These are phyloP conservation scores for Tetraneura akinire DNA, from an alignment of 1,140 invertebrate species.

Conservation along the genomic window DNA sequence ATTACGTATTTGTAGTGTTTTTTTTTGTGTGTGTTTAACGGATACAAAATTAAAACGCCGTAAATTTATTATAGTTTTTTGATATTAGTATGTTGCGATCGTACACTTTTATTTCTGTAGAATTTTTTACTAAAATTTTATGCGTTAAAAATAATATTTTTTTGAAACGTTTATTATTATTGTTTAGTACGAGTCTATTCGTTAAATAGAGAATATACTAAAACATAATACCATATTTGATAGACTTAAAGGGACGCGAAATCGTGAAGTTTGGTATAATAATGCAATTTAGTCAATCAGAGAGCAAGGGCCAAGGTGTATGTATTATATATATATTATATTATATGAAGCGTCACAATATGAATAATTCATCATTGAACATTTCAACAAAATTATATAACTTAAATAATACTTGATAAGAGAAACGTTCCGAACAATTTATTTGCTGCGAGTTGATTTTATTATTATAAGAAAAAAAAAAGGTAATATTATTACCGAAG, in stretches of 20 bases:
- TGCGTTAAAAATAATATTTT: not conserved
- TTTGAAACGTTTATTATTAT: slow-evolving; percentile 12
- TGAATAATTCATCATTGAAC: slow-evolving; percentile 41
- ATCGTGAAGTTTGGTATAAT: slow-evolving; percentile 44
- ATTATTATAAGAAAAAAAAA: not conserved
- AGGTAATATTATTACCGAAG: not conserved
- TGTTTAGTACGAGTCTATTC: slow-evolving; percentile 4
- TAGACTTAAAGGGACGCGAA: slow-evolving; percentile 4
- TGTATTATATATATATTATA: no score
- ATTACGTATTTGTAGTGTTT: no score
- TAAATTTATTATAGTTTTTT: no score
- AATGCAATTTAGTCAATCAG: slow-evolving; percentile 45
- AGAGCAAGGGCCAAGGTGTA: slow-evolving; percentile 20
- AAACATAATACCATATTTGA: slow-evolving; percentile 9
- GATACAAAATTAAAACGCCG: no score
- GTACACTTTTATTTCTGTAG: no score
- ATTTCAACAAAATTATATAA: slow-evolving; percentile 33
- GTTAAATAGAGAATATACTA: slow-evolving; percentile 7
- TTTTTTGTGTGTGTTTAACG: no score
- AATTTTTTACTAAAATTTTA: not conserved
- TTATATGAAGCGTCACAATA: not conserved
- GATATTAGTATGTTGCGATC: no score
- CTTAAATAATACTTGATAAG: slow-evolving; percentile 24
- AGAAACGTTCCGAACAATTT: slow-evolving; percentile 14
- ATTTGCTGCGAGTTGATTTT: slow-evolving; percentile 16